Base-by-base conservation (phyloP, 2,888 invertebrate species). In the Digitonthophagus gazella region DNA sequence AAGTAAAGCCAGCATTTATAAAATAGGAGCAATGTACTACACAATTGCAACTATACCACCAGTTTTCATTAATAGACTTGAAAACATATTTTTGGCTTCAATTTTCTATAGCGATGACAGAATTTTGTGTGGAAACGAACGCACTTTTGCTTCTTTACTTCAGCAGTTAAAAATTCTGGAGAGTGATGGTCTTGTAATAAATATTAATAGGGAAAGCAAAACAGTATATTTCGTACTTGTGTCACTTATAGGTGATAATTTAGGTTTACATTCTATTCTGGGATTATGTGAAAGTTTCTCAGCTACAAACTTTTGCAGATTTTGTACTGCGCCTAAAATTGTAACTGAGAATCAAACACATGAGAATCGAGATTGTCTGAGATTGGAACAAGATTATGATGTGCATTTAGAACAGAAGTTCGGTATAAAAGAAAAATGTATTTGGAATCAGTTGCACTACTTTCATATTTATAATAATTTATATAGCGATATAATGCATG, bases 401-500 rank as follows among this genome's bases (percentile, higher is more conserved):
- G 3, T 44, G 6, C 28, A 44, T 44, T 44, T 3, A 44, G 8
- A 44, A 44, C 3, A 44, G 11, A 44, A n/a, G n/a, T n/a, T n/a
- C n/a, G 71, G 72, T 22, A 67, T 77, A 16, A 77, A 75, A 68
- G 74, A 74, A 71, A 58, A 71, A 18, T 76, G 76, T 69, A 67
- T 76, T 44, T 79, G 75, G 72, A 72, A 79, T 74, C 57, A 67
- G 14, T 66, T 74, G 61, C 44, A 69, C 15, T 68, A 72, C 71
- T 78, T 77, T 75, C 77, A 80, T 74, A 66, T 73, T 57, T 76
- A 75, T 64, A 68, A 72, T 20, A 80, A 79, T 72, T 28, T 73
- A 8, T 72, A 72, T 5, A 76, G 75, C 72, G 80, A 79, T 69
- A 71, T 78, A n/a, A 77, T 79, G 77, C 80, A 80, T 64, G 78